phyloP scores from a whole-genome alignment of 2,113 vertebrate genomes.

The Diglossa brunneiventris region DNA sequence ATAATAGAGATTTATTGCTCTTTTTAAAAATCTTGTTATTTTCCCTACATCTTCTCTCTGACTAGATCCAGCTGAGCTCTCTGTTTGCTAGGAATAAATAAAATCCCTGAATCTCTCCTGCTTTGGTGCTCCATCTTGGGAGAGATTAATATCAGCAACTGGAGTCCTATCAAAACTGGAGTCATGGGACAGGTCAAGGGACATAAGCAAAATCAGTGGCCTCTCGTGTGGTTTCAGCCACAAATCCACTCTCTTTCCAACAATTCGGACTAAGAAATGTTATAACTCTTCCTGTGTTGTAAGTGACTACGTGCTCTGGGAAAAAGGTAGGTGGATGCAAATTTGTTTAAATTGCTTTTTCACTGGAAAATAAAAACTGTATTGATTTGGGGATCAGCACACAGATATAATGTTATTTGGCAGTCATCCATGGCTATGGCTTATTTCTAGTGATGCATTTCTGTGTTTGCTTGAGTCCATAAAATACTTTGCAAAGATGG shows the following conservation, averaged over 20 bases:
- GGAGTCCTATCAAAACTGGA: neutral
- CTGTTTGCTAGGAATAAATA: neutral
- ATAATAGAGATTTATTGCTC: neutral
- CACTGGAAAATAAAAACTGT: neutral
- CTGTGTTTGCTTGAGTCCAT: neutral
- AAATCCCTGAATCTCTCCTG: neutral
- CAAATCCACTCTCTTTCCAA: neutral
- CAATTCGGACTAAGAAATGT: neutral
- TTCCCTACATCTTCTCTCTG: neutral
- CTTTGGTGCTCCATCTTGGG: neutral
- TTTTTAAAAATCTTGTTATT: neutral
- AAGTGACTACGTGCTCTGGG: neutral
- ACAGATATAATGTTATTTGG: neutral
- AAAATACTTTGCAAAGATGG: neutral
- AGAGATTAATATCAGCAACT: neutral
- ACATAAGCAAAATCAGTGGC: neutral
- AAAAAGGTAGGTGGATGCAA: neutral
- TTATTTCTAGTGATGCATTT: neutral
- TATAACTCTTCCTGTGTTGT: neutral
- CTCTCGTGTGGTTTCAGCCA: neutral
- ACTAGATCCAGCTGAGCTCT: neutral
- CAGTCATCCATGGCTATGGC: neutral
- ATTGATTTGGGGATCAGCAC: neutral
- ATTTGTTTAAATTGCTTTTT: neutral
- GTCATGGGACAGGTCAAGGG: neutral